Base-by-base conservation (phyloP, 2,113 vertebrate species). In the Nesoenas mayeri region DNA sequence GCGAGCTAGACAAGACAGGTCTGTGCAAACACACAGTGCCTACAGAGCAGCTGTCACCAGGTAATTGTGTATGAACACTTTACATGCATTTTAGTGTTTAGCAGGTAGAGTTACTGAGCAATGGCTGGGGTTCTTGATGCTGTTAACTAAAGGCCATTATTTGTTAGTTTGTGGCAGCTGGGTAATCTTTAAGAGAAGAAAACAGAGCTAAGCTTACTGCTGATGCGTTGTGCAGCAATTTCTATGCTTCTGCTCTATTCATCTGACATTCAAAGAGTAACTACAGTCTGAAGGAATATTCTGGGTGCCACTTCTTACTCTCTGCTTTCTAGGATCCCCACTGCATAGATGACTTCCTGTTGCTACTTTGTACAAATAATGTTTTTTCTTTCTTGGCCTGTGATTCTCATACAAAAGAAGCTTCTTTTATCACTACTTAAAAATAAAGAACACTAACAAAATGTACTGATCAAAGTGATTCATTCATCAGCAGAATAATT, bases 401-500 rank as follows among this genome's bases (percentile, higher is more conserved):
- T 85, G 48, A 72, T 19, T 81, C 9, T 72, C 15, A 10, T n/a
- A 51, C 21, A 72, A 85, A 89, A 85, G 58, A 65, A 89, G 54
- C n/a, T 87, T 70, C 54, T 87, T 94, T 93, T 47, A 69, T 32
- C 40, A 19, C 11, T 93, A 65, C 88, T 85, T 94, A 78, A 92
- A 94, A 94, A 94, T 84, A 91, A 91, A 95, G 70, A 96, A 67
- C 50, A 42, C 83, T 96, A 94, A 91, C 79, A 91, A 95, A 97
- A 85, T 47, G 15, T 54, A 36, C 44, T 24, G 64, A 93, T 88
- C 91, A 94, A 96, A 95, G 84, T 70, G 34, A 97, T 91, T 96
- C 93, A 97, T 92, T 89, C 91, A 97, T 78, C 64, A 11, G 26
- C 70, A 93, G 91, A 94, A 96, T 40, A 86, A 95, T 42, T 97